Base-by-base conservation (phyloP, 35 echinoderm and acorn worm genomes). In the Lytechinus variegatus region DNA sequence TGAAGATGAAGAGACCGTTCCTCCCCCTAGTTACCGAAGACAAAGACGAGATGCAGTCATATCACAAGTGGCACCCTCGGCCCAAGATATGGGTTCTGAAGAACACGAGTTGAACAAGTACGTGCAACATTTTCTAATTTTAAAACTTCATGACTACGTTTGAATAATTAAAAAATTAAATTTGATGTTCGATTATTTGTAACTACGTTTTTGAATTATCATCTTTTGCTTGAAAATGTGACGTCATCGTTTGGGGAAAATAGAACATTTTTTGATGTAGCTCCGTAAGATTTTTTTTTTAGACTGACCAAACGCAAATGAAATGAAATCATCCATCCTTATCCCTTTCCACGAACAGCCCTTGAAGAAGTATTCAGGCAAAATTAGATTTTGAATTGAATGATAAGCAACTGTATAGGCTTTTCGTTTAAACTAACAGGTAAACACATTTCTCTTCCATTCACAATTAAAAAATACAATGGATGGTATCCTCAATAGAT, bases 11-110 rank as follows among this genome's bases (percentile, higher is more conserved):
- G 96, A 94, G 3, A 86, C 94, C 9, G 54, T 54, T 21, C 92
- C 92, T 52, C 92, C 95, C 10, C 96, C 79, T 4, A 94, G 61
- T 61, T 96, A 86, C 28, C 92, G 93, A 6, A 79, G 71, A 5
- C 92, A 89, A 72, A 72, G 96, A 33, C 12, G 96, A 56, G 96
- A 93, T 52, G 96, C 96, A 51, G 96, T 96, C 71, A 96, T 96
- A 53, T 94, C 96, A 24, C 96, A 96, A 27, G 51, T 96, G 5
- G 92, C 96, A 54, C 79, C 96, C 19, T 54, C 86, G 56, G 96
- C 86, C 19, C 61, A 94, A 28, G 61, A 72, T 10, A 86, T 87
- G 11, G 92, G 53, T 29, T 89, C 55, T 5, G 92, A 96, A 14
- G 96, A 94, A 27, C 92, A 94, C 28, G 93, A 58, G 14, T 87